phyloP scores from a whole-genome alignment of 2,888 invertebrate genomes.

The Amphipyra berbera region DNA sequence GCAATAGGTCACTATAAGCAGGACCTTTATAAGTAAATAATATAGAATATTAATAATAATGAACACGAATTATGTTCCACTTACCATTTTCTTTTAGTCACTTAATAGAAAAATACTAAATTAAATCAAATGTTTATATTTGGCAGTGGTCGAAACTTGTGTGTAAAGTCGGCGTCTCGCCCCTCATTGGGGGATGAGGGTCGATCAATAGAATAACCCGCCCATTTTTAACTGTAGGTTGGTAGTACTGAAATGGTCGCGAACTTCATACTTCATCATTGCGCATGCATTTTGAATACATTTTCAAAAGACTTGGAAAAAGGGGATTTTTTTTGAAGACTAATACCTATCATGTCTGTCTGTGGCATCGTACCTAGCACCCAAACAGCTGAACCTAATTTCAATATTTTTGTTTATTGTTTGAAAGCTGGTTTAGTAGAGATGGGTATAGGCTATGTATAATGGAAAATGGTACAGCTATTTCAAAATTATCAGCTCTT shows the following conservation, averaged over 20 bases:
- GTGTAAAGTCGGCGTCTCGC: constrained; percentile 24
- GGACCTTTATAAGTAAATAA: background rate
- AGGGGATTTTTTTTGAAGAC: too few relatives aligned
- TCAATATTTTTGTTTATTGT: too few relatives aligned
- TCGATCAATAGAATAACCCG: constrained; percentile 69
- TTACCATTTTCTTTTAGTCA: constrained; percentile 51
- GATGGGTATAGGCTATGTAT: too few relatives aligned
- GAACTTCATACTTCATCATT: constrained; percentile 55
- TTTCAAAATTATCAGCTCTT: too few relatives aligned
- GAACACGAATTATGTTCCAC: constrained; percentile 16
- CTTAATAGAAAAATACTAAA: constrained; percentile 32
- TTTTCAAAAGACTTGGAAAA: too few relatives aligned
- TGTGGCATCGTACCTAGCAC: too few relatives aligned
- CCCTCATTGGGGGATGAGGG: constrained; percentile 41
- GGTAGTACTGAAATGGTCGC: constrained; percentile 52
- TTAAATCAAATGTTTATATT: constrained; percentile 22
- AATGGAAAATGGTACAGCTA: too few relatives aligned
- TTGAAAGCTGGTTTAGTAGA: too few relatives aligned
- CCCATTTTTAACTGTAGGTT: constrained; percentile 65
- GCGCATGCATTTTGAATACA: constrained; percentile 46
- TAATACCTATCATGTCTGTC: too few relatives aligned
- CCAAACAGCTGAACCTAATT: too few relatives aligned
- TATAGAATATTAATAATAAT: background rate
- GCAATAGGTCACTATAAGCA: background rate
- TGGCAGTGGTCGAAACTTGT: constrained; percentile 13